phyloP scores from a whole-genome alignment of 1,140 invertebrate genomes.

The Cephus cinctus region DNA sequence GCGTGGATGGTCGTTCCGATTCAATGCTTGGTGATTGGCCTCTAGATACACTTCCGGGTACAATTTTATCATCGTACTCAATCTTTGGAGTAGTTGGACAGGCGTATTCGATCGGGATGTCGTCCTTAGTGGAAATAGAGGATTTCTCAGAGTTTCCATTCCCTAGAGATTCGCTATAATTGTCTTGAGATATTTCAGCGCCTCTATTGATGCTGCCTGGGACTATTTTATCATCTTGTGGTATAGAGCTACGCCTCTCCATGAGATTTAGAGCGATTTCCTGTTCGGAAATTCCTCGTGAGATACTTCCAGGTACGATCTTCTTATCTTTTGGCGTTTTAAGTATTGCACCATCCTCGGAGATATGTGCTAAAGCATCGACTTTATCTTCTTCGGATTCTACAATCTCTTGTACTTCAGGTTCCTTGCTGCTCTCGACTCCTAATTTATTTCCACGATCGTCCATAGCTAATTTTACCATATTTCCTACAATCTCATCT shows the following conservation, averaged over 20 bases:
- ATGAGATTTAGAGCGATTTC: constrained; percentile 4
- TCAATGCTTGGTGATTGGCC: constrained; percentile 1
- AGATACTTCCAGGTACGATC: constrained; percentile 16
- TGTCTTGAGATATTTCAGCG: background rate
- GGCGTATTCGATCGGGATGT: background rate
- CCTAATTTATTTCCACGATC: background rate
- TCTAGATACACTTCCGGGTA: constrained; percentile 4
- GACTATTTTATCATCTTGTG: constrained; percentile 13
- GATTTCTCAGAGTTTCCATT: background rate
- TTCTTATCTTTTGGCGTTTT: constrained; percentile 10
- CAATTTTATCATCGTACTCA: constrained; percentile 3
- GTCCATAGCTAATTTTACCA: background rate
- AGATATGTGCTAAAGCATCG: background rate
- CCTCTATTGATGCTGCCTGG: constrained; percentile 12
- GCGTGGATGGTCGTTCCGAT: constrained; percentile 9
- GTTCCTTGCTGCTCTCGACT: constrained; percentile 4
- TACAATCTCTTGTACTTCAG: background rate
- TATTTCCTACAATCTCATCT: constrained; percentile 4
- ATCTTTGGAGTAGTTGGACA: background rate
- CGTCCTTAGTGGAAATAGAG: background rate
- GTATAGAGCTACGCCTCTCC: constrained; percentile 3
- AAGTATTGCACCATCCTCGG: background rate
- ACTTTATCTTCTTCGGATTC: background rate
- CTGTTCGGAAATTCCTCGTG: constrained; percentile 9
- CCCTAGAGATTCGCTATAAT: background rate